phyloP scores from a whole-genome alignment of 2,113 vertebrate genomes.

The Butastur rufipennis region DNA sequence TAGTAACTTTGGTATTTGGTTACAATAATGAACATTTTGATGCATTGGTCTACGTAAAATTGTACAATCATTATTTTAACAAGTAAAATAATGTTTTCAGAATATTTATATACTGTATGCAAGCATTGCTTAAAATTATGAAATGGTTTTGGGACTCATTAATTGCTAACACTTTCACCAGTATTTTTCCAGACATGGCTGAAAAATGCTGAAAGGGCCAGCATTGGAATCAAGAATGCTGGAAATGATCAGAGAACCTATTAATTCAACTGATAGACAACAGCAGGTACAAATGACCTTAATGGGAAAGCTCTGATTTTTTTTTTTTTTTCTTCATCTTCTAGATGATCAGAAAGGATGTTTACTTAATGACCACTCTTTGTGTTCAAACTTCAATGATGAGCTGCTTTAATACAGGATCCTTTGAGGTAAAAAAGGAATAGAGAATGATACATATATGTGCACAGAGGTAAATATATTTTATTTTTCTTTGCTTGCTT shows the following conservation, averaged over 20 bases:
- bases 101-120: neutral
- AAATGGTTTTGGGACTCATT: constrained; percentile 74
- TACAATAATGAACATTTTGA: constrained; percentile 39
- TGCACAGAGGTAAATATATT: neutral
- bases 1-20: constrained; percentile 30
- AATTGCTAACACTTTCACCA: constrained; percentile 68
- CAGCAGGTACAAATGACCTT: constrained; percentile 69
- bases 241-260: constrained; percentile 30
- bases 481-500: constrained; percentile 17
- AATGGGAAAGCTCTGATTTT: constrained; percentile 67
- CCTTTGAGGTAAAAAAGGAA: neutral
- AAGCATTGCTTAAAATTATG: constrained; percentile 23
- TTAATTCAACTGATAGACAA: constrained; percentile 52
- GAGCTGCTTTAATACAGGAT: constrained; percentile 31
- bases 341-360: constrained; percentile 78
- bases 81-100: constrained; percentile 32
- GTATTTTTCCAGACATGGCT: constrained; percentile 58
- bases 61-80: neutral
- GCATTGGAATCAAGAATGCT: constrained; percentile 26
- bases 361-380: constrained; percentile 54
- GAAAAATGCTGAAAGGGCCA: constrained; percentile 58
- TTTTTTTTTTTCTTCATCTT: neutral
- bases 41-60: neutral
- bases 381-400: neutral
- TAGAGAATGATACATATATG: constrained; percentile 2